These are phyloP conservation scores for Acromyrmex echinatior DNA, from an alignment of 1,140 invertebrate species.

Conservation along the genomic window DNA sequence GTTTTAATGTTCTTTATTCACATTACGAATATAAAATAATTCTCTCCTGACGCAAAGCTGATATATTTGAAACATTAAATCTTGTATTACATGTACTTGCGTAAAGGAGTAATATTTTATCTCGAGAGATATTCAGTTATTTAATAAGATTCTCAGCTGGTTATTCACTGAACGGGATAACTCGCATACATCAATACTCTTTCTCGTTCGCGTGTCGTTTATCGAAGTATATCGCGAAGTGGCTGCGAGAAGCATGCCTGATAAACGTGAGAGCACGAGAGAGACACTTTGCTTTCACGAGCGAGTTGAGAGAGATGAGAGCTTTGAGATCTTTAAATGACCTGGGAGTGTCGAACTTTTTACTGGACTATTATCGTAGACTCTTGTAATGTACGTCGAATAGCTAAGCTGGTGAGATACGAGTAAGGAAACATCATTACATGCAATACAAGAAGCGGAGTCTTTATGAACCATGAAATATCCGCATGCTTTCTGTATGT, in stretches of 20 bases:
- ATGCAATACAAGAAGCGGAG: slow-evolving; percentile 17
- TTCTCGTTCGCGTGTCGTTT: slow-evolving; percentile 42
- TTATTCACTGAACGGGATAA: slow-evolving; percentile 18
- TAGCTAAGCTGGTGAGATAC: slow-evolving; percentile 36
- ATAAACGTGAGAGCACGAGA: slow-evolving; percentile 39
- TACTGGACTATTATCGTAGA: slow-evolving; percentile 36
- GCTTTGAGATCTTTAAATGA: slow-evolving; percentile 29
- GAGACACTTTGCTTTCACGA: neutral
- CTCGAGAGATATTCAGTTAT: neutral
- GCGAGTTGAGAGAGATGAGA: slow-evolving; percentile 14
- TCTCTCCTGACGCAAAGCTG: neutral
- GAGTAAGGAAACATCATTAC: neutral
- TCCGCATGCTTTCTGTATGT: neutral
- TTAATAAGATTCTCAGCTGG: slow-evolving; percentile 28
- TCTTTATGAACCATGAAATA: neutral
- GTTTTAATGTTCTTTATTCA: neutral
- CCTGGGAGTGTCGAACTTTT: slow-evolving; percentile 41
- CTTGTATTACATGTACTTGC: neutral
- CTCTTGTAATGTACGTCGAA: slow-evolving; percentile 5
- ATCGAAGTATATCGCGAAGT: neutral
- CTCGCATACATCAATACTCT: neutral
- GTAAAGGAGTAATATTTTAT: neutral
- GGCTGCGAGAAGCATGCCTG: neutral
- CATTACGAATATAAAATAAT: slow-evolving; percentile 9
- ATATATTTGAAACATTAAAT: slow-evolving; percentile 10